A percentile compares a stretch with the other conserved stretches of the same genome.
These are phyloP conservation scores for Recurvirostra avosetta DNA, from an alignment of 2,113 vertebrate genomes.

Conservation along the genomic window DNA sequence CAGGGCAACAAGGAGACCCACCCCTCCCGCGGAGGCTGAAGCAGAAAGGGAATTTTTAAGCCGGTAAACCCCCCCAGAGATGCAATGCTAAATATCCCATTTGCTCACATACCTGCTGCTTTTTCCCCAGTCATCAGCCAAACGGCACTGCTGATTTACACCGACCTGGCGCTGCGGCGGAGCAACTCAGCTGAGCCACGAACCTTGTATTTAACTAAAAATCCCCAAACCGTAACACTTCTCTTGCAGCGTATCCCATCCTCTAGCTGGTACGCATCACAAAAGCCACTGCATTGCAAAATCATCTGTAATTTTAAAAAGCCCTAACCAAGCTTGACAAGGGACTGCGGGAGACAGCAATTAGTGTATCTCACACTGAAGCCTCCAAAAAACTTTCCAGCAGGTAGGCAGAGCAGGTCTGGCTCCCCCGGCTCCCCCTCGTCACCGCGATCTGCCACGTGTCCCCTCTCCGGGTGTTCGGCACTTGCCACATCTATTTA, in stretches of 20 bases:
- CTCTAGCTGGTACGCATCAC: neutral
- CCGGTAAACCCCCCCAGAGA: neutral
- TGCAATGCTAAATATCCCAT: neutral
- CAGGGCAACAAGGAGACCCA: neutral
- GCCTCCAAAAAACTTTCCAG: neutral
- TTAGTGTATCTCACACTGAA: neutral
- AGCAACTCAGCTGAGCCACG: neutral
- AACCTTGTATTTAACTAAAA: neutral
- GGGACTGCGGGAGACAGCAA: neutral
- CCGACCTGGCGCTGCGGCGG: neutral
- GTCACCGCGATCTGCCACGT: fast-evolving
- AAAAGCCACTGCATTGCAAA: neutral
- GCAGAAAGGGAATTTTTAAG: neutral
- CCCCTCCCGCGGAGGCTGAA: neutral
- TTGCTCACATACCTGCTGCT: neutral
- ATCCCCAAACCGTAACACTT: neutral
- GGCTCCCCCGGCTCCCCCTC: neutral
- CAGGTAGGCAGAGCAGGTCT: neutral
- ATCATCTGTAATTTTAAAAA: neutral
- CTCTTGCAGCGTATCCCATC: neutral
- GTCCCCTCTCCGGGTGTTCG: neutral
- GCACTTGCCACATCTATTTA: neutral
- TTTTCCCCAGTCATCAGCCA: neutral
- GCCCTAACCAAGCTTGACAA: neutral
- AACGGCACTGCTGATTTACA: neutral